Percentiles rank a stretch among this genome's conserved stretches.
These are phyloP conservation scores for Micrasema longulum DNA, from an alignment of 1,140 invertebrate species.

Conservation along the genomic window DNA sequence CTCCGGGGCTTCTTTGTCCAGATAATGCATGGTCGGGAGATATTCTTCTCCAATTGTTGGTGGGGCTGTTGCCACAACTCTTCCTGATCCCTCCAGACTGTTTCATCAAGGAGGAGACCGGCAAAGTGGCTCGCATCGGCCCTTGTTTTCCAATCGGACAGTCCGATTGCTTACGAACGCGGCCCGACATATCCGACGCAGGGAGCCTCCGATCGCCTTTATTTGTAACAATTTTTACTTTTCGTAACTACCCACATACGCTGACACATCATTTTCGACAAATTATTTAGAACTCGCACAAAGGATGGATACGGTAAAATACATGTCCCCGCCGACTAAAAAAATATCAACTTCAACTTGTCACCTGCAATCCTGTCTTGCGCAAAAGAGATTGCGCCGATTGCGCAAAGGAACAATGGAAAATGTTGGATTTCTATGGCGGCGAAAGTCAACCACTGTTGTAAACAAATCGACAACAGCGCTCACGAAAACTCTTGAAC, in stretches of 20 bases:
- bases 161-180: conserved; percentile 77
- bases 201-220: conserved; percentile 12
- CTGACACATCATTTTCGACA: conserved; percentile 38
- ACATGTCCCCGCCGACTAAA: conserved; percentile 40
- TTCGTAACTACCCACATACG: conserved; percentile 32
- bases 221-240: conserved; percentile 36
- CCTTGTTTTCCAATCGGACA: conserved; percentile 76
- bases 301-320: conserved; percentile 26
- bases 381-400: conserved; percentile 40
- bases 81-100: conserved; percentile 72
- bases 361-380: conserved; percentile 44
- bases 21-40: conserved; percentile 76
- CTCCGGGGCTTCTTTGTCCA: conserved; percentile 78
- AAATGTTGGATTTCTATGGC: conserved; percentile 43
- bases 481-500: not conserved
- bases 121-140: conserved; percentile 79
- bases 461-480: conserved; percentile 41
- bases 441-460: conserved; percentile 23
- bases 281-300: conserved; percentile 19
- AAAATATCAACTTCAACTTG: conserved; percentile 43
- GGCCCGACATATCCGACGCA: conserved; percentile 73
- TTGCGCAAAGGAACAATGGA: conserved; percentile 42
- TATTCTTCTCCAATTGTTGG: conserved; percentile 73
- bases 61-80: conserved; percentile 74
- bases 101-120: conserved; percentile 77